Evolutionary conservation across 2,888 invertebrate species (phyloP).

Genomic region (Dryomyza anilis): DNA sequence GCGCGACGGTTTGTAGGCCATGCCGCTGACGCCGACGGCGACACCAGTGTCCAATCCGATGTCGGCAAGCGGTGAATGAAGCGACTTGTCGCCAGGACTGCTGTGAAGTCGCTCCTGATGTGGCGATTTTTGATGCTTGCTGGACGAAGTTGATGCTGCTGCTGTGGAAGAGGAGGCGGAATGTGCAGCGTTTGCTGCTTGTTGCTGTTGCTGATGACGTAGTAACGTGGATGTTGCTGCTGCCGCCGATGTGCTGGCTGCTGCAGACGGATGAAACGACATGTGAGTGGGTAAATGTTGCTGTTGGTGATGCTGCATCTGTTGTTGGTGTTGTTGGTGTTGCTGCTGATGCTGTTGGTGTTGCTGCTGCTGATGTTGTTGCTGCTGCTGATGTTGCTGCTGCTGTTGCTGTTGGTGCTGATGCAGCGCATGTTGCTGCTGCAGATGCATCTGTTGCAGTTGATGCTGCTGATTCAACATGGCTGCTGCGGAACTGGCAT

Average conservation of each 20-base stretch:
- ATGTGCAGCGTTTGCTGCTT: not conserved
- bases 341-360: conserved; percentile 40
- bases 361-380: conserved; percentile 49
- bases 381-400: conserved; percentile 46
- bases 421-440: conserved; percentile 48
- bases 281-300: conserved; percentile 24
- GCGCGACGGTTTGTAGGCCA: conserved; percentile 68
- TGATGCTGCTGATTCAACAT: conserved; percentile 49
- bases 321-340: conserved; percentile 31
- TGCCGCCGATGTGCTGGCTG: conserved; percentile 36
- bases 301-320: conserved; percentile 31
- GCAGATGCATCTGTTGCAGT: conserved; percentile 47
- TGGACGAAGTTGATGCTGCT: conserved; percentile 29
- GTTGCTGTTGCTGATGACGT: conserved; percentile 10
- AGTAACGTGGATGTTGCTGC: conserved; percentile 44
- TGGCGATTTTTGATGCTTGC: conserved; percentile 47
- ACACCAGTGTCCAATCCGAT: conserved; percentile 36
- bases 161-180: conserved; percentile 25
- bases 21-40: conserved; percentile 41
- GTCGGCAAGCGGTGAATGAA: conserved; percentile 67
- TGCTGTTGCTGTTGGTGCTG: conserved; percentile 45
- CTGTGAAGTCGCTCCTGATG: conserved; percentile 60
- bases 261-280: conserved; percentile 15
- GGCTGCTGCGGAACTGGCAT: conserved; percentile 46
- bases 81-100: conserved; percentile 67